These are phyloP conservation scores for Atherinomorus stipes DNA, from an alignment of 2,113 vertebrate species.

Conservation along the genomic window DNA sequence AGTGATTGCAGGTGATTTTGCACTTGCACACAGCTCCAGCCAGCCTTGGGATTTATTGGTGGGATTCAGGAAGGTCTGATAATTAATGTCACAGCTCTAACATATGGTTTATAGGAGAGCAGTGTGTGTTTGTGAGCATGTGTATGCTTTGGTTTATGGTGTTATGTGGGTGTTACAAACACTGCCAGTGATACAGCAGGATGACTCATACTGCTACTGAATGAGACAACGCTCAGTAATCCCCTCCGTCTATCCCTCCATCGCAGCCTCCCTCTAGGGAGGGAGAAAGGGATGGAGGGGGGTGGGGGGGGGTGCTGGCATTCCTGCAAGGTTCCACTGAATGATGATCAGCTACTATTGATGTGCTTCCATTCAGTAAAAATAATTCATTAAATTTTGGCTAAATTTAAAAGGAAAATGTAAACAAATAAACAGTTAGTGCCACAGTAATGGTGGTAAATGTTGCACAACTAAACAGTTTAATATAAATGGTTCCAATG, in stretches of 20 bases:
- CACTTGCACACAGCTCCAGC: neutral
- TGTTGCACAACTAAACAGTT: neutral
- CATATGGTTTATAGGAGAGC: conserved; percentile 14
- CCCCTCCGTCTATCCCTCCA: conserved; percentile 64
- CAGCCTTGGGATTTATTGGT: conserved; percentile 1
- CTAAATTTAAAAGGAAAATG: neutral
- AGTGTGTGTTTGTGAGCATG: conserved; percentile 23
- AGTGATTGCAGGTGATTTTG: conserved; percentile 11
- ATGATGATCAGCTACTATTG: conserved; percentile 42
- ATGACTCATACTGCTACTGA: conserved; percentile 80
- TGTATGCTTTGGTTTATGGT: conserved; percentile 19
- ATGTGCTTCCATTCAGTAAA: conserved; percentile 37
- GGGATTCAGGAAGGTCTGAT: conserved; percentile 28
- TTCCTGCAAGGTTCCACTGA: conserved; percentile 59
- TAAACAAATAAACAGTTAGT: neutral
- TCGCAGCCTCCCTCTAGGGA: conserved; percentile 48
- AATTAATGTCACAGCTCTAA: conserved; percentile 26
- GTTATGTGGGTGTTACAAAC: conserved; percentile 69
- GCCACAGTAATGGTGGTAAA: neutral
- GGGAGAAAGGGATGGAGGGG: conserved; percentile 60
- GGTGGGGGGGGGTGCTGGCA: conserved; percentile 34
- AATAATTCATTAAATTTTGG: neutral
- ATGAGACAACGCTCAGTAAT: conserved; percentile 74
- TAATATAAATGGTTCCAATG: neutral
- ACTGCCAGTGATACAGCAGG: conserved; percentile 68